These are phyloP conservation scores for Minunthozetes semirufus DNA, from an alignment of 2,888 invertebrate species.

Conservation along the genomic window DNA sequence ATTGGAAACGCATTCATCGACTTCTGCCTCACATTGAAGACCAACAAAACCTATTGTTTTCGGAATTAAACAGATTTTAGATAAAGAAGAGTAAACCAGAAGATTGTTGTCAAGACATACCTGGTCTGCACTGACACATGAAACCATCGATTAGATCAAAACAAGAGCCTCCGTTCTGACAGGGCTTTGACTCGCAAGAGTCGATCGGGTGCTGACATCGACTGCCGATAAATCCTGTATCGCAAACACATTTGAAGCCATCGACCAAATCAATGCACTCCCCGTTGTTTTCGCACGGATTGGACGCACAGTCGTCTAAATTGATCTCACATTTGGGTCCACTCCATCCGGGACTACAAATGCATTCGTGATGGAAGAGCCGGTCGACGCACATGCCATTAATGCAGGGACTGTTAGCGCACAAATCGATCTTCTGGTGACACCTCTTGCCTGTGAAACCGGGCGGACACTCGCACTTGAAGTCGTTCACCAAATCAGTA, in stretches of 20 bases:
- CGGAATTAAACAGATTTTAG: too few species aligned
- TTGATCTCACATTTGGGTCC: slow-evolving; percentile 72
- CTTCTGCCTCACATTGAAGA: slow-evolving; percentile 84
- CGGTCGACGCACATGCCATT: slow-evolving; percentile 89
- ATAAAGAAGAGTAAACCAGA: not conserved
- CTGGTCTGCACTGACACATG: slow-evolving; percentile 83
- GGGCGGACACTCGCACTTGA: slow-evolving; percentile 81
- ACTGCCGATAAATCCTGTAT: slow-evolving; percentile 80
- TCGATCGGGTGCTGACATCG: slow-evolving; percentile 83
- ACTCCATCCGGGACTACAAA: slow-evolving; percentile 87
- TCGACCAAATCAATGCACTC: slow-evolving; percentile 79
- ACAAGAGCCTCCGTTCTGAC: slow-evolving; percentile 85
- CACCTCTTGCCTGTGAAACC: slow-evolving; percentile 95
- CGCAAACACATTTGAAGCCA: slow-evolving; percentile 76
- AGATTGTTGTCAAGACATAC: not conserved
- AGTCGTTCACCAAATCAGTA: slow-evolving; percentile 88
- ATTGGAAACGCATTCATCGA: slow-evolving; percentile 83
- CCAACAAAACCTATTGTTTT: slow-evolving; percentile 49
- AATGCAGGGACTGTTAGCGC: slow-evolving; percentile 78
- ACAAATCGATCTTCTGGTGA: slow-evolving; percentile 87
- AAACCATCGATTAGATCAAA: slow-evolving; percentile 82
- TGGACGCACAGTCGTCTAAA: slow-evolving; percentile 78
- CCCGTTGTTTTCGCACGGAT: slow-evolving; percentile 86
- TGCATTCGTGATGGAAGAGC: slow-evolving; percentile 74
- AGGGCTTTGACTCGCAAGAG: slow-evolving; percentile 79